Conservation (phyloP, 1,140 invertebrate species). For the Ridgeia piscesae region DNA sequence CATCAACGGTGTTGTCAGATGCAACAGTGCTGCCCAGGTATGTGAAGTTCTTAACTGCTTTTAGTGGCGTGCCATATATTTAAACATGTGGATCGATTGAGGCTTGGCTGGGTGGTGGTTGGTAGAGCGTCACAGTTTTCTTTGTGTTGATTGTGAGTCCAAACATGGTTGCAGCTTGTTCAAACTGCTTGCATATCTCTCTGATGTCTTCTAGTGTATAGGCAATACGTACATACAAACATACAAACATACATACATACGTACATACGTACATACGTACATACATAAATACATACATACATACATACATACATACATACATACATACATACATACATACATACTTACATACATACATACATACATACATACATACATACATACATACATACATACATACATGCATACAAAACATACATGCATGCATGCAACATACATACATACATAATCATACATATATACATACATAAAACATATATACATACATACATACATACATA, state of each 20-base stretch:
- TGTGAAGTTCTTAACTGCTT: too few relatives aligned
- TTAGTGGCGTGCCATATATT: too few relatives aligned
- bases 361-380: background rate
- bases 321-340: background rate
- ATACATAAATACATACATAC: background rate
- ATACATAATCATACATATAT: background rate
- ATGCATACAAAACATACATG: background rate
- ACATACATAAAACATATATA: background rate
- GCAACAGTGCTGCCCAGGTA: too few relatives aligned
- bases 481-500: background rate
- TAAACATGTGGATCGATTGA: too few relatives aligned
- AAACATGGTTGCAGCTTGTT: too few relatives aligned
- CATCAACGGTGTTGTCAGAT: too few relatives aligned
- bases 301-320: background rate
- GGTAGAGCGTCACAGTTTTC: too few relatives aligned
- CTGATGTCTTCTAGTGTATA: too few relatives aligned
- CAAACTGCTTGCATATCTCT: too few relatives aligned
- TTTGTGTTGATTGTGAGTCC: too few relatives aligned
- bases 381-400: background rate
- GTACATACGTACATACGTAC: background rate
- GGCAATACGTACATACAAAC: too few relatives aligned
- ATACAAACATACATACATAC: background rate
- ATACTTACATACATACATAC: background rate
- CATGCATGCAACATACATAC: background rate
- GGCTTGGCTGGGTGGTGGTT: too few relatives aligned